Percentiles rank a stretch among this genome's conserved stretches.
phyloP scores from a whole-genome alignment of 2,113 vertebrate genomes.

The Azemiops feae region DNA sequence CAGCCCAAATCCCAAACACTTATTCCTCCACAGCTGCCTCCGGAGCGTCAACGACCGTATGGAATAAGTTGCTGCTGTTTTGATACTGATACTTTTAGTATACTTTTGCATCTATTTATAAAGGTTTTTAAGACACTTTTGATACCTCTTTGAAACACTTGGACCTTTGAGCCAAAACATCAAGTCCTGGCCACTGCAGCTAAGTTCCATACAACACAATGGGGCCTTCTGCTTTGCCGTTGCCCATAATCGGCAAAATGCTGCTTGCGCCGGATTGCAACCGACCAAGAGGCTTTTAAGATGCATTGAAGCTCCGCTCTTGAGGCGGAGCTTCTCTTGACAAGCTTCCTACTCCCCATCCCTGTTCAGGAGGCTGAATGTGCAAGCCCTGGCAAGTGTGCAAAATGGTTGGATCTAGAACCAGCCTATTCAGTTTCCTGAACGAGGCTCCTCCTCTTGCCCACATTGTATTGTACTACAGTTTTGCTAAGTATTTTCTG shows the following conservation, averaged over 20 bases:
- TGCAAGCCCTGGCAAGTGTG: not conserved
- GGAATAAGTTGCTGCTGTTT: constrained; percentile 45
- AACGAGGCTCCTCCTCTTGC: constrained; percentile 27
- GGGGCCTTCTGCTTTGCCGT: not conserved
- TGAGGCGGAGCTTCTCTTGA: not conserved
- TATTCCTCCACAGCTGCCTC: constrained; percentile 86
- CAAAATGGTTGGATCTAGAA: not conserved
- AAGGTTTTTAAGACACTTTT: constrained; percentile 34
- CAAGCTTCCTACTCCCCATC: not conserved
- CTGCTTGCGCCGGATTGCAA: not conserved
- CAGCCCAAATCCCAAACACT: constrained; percentile 68
- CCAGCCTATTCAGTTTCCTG: constrained; percentile 33
- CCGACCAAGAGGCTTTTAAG: not conserved
- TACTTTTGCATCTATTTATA: constrained; percentile 61
- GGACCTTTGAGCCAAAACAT: constrained; percentile 22
- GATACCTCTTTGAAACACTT: constrained; percentile 34
- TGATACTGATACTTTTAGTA: constrained; percentile 57
- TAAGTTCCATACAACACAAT: too few relatives aligned
- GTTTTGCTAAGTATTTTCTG: constrained; percentile 39
- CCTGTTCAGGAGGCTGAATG: not conserved
- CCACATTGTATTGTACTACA: constrained; percentile 47
- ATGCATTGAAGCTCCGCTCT: not conserved
- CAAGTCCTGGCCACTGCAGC: not conserved
- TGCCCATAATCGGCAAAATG: not conserved
- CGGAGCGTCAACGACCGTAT: constrained; percentile 72